Evolutionary conservation across 2,113 vertebrate species (phyloP), one percentile per base, ranked within the genome.

Genomic region (Melanotaenia duboulayi): DNA sequence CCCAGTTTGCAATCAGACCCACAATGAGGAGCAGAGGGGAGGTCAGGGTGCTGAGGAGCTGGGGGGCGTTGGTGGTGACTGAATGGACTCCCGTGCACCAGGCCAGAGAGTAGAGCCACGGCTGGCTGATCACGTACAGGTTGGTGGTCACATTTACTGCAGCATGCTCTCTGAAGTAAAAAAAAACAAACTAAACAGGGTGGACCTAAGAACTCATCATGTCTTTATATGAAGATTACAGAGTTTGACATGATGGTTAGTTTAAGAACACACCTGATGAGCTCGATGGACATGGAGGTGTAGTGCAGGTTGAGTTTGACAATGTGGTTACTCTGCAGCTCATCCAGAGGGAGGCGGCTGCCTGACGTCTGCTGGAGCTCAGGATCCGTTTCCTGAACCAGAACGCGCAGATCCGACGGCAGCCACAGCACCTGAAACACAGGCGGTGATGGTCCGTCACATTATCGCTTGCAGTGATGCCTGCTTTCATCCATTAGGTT

Each of bases 101-200:
- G 0, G 95, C 96, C 90, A 99, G 80, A 1, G 97, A 97, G 89
- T 91, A 98, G 37, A 99, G 94, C 97, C 97, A 99, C 0, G 95
- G 94, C 81, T 97, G 95, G 8, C 92, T 97, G 82, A 99, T 23
- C 50, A 97, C 89, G 3, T 98, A 98, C 70, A 97, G 58, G 86
- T 98, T 97, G 75, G 95, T 96, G 83, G 74, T 94, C 87, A 99
- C 95, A 87, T 98, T 98, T 69, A 88, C 91, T 0, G 88, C 91
- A 0, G 94, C 81, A 0, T 96, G 95, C 71, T 91, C 65, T 0
- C 90, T 90, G 74, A 22, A 49, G 40, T 42, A 42, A 13, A 16
- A 40, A n/a, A n/a, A n/a, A n/a, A n/a, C n/a, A n/a, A n/a, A n/a
- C n/a, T 1, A 16, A 42, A 42, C 12, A 14, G 14, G 13, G 16